Evolutionary conservation across 92 coral and sea anemone species (phyloP), one percentile per base, ranked within the genome.

Genomic region (Plumapathes pennacea): DNA sequence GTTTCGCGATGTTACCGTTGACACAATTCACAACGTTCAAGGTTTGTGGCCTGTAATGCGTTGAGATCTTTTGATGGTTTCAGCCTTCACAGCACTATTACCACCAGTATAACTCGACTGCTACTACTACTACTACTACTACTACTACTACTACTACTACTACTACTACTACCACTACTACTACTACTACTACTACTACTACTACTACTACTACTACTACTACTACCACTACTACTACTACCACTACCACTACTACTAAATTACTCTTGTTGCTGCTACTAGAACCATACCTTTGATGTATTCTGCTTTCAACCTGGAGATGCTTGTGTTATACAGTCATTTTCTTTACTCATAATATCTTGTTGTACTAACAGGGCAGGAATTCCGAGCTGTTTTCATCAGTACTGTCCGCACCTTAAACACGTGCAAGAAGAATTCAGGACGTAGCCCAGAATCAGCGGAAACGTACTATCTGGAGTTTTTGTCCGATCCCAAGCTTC

Each of bases 1-100:
- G n/a, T 43, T 88, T 32, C 34, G 58, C 27, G 31, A 41, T 1
- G 80, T 91, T 6, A 80, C 66, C 38, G 97, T 91, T 46, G 89
- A 88, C 44, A 87, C 96, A 23, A 85, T 91, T 46, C 96, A 91
- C 36, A 91, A 91, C 55, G 96, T 91, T 13, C 97, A 91, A 88
- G 97, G 97, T 91, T 61, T 27, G 50, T 12, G n/a, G 56, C 23
- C 25, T 25, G 28, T 27, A 15, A 26, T 46, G 36, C 23, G 44
- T 28, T 48, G 13, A 14, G 5, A 13, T 11, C 26, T 23, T 23
- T 48, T 8, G 8, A 9, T n/a, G n/a, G n/a, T n/a, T n/a, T n/a
- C n/a, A n/a, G n/a, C n/a, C n/a, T n/a, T n/a, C n/a, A n/a, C n/a
- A n/a, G n/a, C n/a, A n/a, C n/a, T n/a, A n/a, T n/a, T n/a, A n/a